Evolutionary conservation across 2,113 vertebrate species (phyloP).

Genomic region (Theropithecus gelada): DNA sequence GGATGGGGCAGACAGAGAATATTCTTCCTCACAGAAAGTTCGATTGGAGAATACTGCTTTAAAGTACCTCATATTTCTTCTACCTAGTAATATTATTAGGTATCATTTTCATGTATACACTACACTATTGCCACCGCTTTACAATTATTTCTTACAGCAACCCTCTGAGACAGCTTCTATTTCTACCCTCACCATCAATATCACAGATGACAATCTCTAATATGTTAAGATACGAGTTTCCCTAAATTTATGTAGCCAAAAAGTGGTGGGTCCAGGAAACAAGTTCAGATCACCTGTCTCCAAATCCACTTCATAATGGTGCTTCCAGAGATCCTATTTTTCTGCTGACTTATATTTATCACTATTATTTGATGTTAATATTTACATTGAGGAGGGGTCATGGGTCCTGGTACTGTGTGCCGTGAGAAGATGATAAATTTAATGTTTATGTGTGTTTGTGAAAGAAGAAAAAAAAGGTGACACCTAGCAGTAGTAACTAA

Average conservation of each 20-base stretch:
- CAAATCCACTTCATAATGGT: background rate
- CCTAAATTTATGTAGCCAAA: background rate
- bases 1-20: background rate
- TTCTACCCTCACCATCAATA: background rate
- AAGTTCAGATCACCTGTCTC: background rate
- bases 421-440: background rate
- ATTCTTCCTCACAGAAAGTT: background rate
- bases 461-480: background rate
- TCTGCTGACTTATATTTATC: background rate
- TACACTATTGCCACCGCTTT: background rate
- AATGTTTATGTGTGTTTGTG: too few species aligned
- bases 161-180: background rate
- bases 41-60: background rate
- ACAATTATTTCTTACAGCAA: background rate
- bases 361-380: background rate
- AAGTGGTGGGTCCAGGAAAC: background rate
- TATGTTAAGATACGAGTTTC: too few species aligned
- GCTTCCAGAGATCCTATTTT: background rate
- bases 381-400: background rate
- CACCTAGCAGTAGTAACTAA: background rate
- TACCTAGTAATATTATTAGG: background rate
- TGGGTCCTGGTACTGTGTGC: background rate
- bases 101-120: background rate
- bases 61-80: background rate
- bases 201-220: background rate